phyloP scores from a whole-genome alignment of 2,113 vertebrate genomes.

The Forbesichthys agassizii region DNA sequence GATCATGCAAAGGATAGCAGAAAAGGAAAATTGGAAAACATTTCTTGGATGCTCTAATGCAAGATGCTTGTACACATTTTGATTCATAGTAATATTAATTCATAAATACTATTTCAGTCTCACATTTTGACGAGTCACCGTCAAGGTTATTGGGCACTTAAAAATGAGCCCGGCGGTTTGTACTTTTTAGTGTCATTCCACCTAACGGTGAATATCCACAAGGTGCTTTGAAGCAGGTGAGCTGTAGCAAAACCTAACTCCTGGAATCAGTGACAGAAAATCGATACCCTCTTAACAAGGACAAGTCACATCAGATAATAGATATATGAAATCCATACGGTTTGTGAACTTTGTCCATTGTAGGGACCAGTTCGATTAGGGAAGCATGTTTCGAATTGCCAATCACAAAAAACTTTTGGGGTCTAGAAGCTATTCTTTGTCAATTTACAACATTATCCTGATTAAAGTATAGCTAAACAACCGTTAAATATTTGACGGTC shows the following conservation, averaged over 20 bases:
- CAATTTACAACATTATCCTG: not conserved
- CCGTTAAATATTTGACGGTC: not conserved
- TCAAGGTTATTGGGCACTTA: slow-evolving; percentile 14
- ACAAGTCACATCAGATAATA: slow-evolving; percentile 74
- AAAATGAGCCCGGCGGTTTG: slow-evolving; percentile 58
- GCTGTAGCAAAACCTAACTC: slow-evolving; percentile 42
- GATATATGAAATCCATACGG: slow-evolving; percentile 79
- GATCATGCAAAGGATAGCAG: slow-evolving; percentile 7
- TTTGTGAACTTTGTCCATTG: slow-evolving; percentile 72
- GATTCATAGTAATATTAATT: no score
- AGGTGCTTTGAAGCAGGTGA: slow-evolving; percentile 47
- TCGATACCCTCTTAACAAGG: slow-evolving; percentile 72
- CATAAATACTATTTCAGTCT: no score
- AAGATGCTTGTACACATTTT: no score
- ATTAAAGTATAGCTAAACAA: no score
- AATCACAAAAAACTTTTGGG: slow-evolving; percentile 55
- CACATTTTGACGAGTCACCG: no score
- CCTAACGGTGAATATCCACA: slow-evolving; percentile 56
- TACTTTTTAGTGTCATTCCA: slow-evolving; percentile 53
- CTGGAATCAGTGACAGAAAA: slow-evolving; percentile 71
- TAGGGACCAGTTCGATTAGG: slow-evolving; percentile 66
- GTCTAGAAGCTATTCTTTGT: slow-evolving; percentile 15
- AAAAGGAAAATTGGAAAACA: slow-evolving; percentile 20
- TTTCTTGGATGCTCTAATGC: not conserved
- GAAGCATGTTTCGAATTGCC: slow-evolving; percentile 59